Percentiles rank a stretch among this genome's conserved stretches.
These are phyloP conservation scores for Oedothorax gibbosus DNA, from an alignment of 1,140 invertebrate genomes.

Conservation along the genomic window DNA sequence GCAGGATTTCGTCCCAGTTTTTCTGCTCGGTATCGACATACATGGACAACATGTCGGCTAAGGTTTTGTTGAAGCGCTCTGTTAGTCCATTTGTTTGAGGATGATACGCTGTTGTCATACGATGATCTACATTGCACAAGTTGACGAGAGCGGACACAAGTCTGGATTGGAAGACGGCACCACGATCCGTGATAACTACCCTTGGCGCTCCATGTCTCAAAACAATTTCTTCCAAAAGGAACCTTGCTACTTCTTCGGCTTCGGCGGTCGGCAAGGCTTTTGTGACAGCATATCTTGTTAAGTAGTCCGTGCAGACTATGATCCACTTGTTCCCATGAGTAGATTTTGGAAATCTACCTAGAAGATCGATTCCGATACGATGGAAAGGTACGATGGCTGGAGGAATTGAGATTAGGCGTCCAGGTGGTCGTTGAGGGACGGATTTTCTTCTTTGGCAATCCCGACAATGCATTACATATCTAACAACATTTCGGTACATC, in stretches of 20 bases:
- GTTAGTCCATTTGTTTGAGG: too few species aligned
- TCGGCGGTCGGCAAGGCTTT: background rate
- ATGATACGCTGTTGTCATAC: too few species aligned
- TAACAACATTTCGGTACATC: background rate
- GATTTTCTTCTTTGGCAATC: constrained; percentile 6
- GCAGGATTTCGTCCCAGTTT: too few species aligned
- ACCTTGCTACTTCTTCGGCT: constrained; percentile 6
- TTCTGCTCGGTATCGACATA: too few species aligned
- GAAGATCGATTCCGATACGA: background rate
- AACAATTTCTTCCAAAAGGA: too few species aligned
- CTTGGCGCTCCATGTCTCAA: too few species aligned
- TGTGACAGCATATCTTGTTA: background rate
- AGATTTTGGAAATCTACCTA: background rate
- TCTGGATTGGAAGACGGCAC: too few species aligned
- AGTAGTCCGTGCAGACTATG: background rate
- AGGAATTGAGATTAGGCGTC: background rate
- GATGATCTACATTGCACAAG: too few species aligned
- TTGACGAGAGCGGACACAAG: too few species aligned
- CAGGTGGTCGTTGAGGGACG: background rate
- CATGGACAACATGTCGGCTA: too few species aligned
- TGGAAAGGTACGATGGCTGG: background rate
- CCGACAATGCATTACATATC: background rate
- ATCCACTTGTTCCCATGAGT: background rate
- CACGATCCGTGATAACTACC: too few species aligned
- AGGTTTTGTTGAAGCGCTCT: too few species aligned